phyloP scores from a whole-genome alignment of 2,797 vertebrate genomes.

The Melanotaenia trifasciata region DNA sequence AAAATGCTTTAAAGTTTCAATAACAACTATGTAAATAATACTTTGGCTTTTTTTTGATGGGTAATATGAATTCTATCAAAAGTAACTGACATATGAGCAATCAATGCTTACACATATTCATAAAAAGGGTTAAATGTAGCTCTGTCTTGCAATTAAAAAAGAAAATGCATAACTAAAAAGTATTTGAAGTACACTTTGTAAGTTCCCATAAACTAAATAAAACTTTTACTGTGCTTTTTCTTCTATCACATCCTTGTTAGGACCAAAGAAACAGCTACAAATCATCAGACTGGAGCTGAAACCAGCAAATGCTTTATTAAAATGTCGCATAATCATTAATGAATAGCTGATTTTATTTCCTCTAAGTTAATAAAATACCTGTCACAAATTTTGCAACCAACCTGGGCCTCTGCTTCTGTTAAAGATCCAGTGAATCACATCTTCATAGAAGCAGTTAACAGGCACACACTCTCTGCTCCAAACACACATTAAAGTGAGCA shows the following conservation, averaged over 20 bases:
- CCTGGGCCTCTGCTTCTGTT: background rate
- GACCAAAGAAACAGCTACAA: slow-evolving; percentile 6
- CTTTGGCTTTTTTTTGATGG: background rate
- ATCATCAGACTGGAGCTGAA: background rate
- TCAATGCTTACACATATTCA: background rate
- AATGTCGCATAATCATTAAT: background rate
- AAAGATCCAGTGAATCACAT: slow-evolving; percentile 4
- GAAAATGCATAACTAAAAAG: background rate
- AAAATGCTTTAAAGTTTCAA: background rate
- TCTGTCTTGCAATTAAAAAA: no score
- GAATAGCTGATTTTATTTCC: background rate
- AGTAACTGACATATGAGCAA: background rate
- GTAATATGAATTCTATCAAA: background rate
- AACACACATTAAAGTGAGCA: slow-evolving; percentile 73
- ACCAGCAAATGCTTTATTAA: background rate
- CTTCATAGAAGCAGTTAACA: slow-evolving; percentile 19
- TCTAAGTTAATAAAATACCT: background rate
- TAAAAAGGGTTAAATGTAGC: background rate
- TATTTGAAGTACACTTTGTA: background rate
- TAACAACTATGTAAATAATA: background rate
- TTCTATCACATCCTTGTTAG: background rate
- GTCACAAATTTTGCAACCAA: background rate
- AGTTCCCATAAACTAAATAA: background rate
- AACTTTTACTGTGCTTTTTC: background rate
- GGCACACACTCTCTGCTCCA: slow-evolving; percentile 48